Evolutionary conservation across 2,113 vertebrate species (phyloP).

Genomic region (Protomyctophum bolini): DNA sequence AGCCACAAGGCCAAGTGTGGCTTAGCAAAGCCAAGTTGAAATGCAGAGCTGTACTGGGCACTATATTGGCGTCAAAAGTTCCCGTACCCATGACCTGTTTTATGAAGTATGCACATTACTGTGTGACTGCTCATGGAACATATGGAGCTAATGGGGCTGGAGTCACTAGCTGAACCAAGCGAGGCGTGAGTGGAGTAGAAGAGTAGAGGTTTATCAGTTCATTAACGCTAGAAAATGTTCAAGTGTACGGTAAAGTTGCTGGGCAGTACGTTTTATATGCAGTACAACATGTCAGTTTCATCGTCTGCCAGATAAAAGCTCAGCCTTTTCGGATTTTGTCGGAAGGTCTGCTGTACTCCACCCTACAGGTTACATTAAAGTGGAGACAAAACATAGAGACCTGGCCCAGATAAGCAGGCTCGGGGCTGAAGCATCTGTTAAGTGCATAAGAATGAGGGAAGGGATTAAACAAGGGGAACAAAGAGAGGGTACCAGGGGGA

Average conservation of each 20-base stretch:
- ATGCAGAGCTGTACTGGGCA: not conserved
- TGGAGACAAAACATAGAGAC: slow-evolving; percentile 52
- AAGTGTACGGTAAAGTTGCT: not conserved
- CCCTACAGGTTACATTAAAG: slow-evolving; percentile 35
- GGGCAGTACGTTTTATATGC: not conserved
- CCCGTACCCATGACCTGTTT: not conserved
- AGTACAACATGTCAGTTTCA: not conserved
- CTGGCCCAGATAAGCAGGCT: slow-evolving; percentile 56
- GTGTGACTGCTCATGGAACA: not conserved
- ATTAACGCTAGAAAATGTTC: not conserved
- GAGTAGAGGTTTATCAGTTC: slow-evolving; percentile 7
- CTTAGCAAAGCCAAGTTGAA: not conserved
- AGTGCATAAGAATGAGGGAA: slow-evolving; percentile 60
- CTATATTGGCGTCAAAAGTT: not conserved
- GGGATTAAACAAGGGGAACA: slow-evolving; percentile 46
- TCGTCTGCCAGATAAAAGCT: slow-evolving; percentile 32
- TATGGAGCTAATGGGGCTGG: not conserved
- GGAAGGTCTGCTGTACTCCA: slow-evolving; percentile 24
- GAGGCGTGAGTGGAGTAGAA: not conserved
- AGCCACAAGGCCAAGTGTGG: not conserved
- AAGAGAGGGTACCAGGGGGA: slow-evolving; percentile 58
- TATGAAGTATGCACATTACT: slow-evolving; percentile 4
- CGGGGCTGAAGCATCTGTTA: slow-evolving; percentile 67
- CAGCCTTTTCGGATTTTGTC: slow-evolving; percentile 40
- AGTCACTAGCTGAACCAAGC: slow-evolving; percentile 8